Evolutionary conservation across 2,888 invertebrate species (phyloP), one percentile per base, ranked within the genome.

Genomic region (Drosophila mimetica): DNA sequence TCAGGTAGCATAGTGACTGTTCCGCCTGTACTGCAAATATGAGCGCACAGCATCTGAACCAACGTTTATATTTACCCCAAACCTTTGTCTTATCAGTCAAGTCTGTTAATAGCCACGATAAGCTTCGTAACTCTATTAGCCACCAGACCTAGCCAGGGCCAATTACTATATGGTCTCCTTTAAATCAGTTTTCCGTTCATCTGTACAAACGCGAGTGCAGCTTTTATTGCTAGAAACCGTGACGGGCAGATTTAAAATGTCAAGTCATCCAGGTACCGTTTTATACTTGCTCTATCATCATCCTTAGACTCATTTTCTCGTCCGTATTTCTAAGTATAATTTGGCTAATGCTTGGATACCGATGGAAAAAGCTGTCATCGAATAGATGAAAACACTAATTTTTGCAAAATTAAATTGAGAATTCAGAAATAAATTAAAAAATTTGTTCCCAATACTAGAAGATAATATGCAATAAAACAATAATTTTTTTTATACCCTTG

Each of bases 1-100:
- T 20, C n/a, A 2, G 80, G 85, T 0, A 77, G 16, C 76, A 82
- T 77, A 37, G 4, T 37, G 36, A n/a, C 18, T 42, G 39, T 6
- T 53, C 1, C n/a, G 20, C 4, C 20, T n/a, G 1, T 36, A 20
- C 55, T 46, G 44, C 11, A 8, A 22, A 30, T 37, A 37, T 60
- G 55, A 22, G 8, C 16, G 2, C 16, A 3, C 22, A 46, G 30
- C 37, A 20, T 37, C 60, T 55, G 11, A n/a, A 22, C 36, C 44
- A 32, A n/a, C 25, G 37, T 30, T 61, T 76, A 52, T 75, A 72
- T 52, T 63, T 13, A 14, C 14, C 14, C 25, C 28, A 51, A 36
- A 22, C 28, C 7, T 9, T 30, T 11, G 9, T 20, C 22, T 64
- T 65, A 53, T 67, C 76, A 60, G 39, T 25, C 2, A 6, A 25